Base-by-base conservation (phyloP, 2,888 invertebrate species). In the Andrena hattorfiana region DNA sequence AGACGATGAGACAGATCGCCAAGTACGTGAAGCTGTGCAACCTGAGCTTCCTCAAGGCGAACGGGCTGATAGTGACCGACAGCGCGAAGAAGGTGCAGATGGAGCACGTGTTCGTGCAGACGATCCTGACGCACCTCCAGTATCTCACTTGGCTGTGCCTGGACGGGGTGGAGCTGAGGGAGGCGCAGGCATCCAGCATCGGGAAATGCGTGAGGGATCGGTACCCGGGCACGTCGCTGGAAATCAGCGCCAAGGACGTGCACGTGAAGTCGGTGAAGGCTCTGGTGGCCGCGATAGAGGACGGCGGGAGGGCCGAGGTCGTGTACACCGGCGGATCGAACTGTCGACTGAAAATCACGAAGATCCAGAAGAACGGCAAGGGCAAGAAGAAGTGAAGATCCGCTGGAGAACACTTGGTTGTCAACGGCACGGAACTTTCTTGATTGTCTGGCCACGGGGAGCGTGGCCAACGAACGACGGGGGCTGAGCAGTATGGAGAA, bases 181-280 rank as follows among this genome's bases (percentile, higher is more conserved):
- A 93, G 35, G 87, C 82, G 10, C 94, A 94, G 73, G 93, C 93
- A 0, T 77, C 90, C 6, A 91, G 91, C 4, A 85, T 94, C 23
- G 94, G 94, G 2, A 94, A 94, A 80, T 94, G 92, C 77, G 90
- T 94, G 59, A 89, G 94, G 42, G 94, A 94, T 71, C 89, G 94
- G 26, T 94, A 92, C 78, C 92, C 93, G 2, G 94, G 94, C 0
- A 90, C 91, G 5, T 87, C 89, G 13, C 86, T 94, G 62, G 94
- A 94, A 81, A 89, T 94, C 77, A 94, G 94, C 82, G 93, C 93
- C 20, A 94, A 94, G 71, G 94, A 94, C 81, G 91, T 94, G 20
- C 89, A 92, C 73, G 92, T 93, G 4, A 92, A 90, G 60, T 92
- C 94, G 59, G 90, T 94, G 42, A 94, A 94, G 69, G 90, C 93